phyloP scores from a whole-genome alignment of 2,113 vertebrate species.

The Xenopus borealis region DNA sequence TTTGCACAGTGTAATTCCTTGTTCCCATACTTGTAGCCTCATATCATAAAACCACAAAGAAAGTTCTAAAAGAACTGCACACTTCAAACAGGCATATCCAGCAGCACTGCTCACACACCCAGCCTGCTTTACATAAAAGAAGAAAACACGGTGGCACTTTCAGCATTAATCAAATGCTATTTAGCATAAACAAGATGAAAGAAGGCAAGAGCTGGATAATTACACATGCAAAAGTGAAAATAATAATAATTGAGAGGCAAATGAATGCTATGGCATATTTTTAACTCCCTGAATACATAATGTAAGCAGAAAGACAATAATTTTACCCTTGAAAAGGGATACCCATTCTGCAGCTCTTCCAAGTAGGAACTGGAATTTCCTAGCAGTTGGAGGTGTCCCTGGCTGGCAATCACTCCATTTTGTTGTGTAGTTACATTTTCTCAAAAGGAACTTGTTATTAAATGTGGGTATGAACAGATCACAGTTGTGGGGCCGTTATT shows the following conservation, averaged over 20 bases:
- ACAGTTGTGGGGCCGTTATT: too few species aligned
- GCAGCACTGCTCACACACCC: slow-evolving; percentile 36
- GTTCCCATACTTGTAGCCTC: not conserved
- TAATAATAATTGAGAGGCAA: slow-evolving; percentile 34
- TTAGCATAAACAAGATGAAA: slow-evolving; percentile 50
- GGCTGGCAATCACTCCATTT: too few species aligned
- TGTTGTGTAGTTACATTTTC: too few species aligned
- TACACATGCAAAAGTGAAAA: slow-evolving; percentile 32
- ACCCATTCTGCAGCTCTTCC: too few species aligned
- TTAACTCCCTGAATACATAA: slow-evolving; percentile 9
- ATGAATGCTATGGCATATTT: slow-evolving; percentile 19
- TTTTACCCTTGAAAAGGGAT: not conserved
- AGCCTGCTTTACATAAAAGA: slow-evolving; percentile 48
- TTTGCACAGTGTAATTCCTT: not conserved
- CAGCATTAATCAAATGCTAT: slow-evolving; percentile 49
- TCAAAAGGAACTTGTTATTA: too few species aligned
- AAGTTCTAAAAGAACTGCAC: slow-evolving; percentile 28
- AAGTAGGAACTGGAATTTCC: too few species aligned
- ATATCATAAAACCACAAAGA: slow-evolving; percentile 25
- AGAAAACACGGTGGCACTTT: slow-evolving; percentile 53
- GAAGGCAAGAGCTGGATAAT: slow-evolving; percentile 49
- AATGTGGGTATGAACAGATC: too few species aligned
- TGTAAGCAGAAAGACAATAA: slow-evolving; percentile 1
- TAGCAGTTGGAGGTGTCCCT: too few species aligned
- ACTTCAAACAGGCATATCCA: slow-evolving; percentile 33